A percentile compares a stretch with the other conserved stretches of the same genome.
Evolutionary conservation across 2,888 invertebrate species (phyloP).

Genomic region (Cheilosia urbana): DNA sequence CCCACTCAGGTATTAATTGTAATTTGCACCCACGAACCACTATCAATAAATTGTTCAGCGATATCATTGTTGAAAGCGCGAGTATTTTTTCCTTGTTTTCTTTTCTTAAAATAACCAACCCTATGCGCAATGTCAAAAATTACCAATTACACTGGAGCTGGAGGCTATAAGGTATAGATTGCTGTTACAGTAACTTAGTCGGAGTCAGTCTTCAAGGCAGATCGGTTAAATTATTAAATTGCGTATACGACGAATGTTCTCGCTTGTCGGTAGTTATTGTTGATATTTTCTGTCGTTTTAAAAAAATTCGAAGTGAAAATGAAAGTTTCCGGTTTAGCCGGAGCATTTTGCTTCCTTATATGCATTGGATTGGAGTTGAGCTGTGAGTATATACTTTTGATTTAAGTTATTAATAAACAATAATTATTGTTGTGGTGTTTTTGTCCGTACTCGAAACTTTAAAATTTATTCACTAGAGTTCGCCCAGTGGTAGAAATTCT

Average conservation of each 20-base stretch:
- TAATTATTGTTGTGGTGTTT: neutral
- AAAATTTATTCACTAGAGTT: too few species aligned
- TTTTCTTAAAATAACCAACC: neutral
- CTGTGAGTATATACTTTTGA: conserved; percentile 41
- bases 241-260: neutral
- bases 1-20: too few species aligned
- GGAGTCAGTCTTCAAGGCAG: conserved; percentile 8
- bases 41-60: neutral
- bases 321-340: conserved; percentile 37
- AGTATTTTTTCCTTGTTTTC: neutral
- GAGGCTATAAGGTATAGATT: neutral
- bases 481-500: too few species aligned
- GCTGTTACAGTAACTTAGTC: neutral
- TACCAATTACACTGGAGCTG: neutral
- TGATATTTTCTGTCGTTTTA: neutral
- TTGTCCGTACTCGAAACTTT: too few species aligned
- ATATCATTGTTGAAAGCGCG: conserved; percentile 7
- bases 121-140: neutral
- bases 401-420: too few species aligned
- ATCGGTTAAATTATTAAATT: neutral
- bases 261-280: neutral
- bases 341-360: conserved; percentile 4
- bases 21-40: too few species aligned
- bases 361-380: conserved; percentile 14
- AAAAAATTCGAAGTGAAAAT: conserved; percentile 15